A percentile compares a stretch with the other conserved stretches of the same genome.
Evolutionary conservation across 2,888 invertebrate species (phyloP).

Genomic region (Andrena minutula): DNA sequence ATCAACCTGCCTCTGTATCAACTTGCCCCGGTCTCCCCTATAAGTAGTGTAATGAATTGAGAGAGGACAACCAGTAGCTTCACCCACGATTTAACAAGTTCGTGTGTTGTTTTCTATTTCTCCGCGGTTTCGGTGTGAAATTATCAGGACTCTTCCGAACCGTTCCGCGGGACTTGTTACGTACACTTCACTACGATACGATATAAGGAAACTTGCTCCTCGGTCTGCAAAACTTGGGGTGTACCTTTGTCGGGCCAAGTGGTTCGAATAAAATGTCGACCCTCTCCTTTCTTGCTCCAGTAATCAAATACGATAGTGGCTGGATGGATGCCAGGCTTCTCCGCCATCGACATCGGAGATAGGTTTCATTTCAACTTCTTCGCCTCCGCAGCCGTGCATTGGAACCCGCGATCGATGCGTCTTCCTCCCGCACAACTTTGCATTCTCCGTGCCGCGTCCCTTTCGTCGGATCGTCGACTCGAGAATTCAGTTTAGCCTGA

Average conservation of each 20-base stretch:
- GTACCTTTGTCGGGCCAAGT: not conserved
- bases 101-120: not conserved
- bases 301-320: not conserved
- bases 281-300: not conserved
- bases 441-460: not conserved
- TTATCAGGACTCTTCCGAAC: not conserved
- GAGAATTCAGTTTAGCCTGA: not conserved
- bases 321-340: conserved; percentile 13
- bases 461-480: not conserved
- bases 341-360: conserved; percentile 4
- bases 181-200: not conserved
- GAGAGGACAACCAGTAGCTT: not conserved
- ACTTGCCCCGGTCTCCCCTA: no score
- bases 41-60: not conserved
- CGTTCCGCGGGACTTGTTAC: not conserved
- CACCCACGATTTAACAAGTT: not conserved
- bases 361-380: conserved; percentile 41
- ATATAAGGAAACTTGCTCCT: not conserved
- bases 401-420: conserved; percentile 29
- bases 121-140: not conserved
- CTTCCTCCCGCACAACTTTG: not conserved
- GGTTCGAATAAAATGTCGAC: conserved; percentile 1
- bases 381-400: not conserved
- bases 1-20: no score
- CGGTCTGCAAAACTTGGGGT: not conserved